phyloP scores from a whole-genome alignment of 2,888 invertebrate species.

The Cephus spinipes region DNA sequence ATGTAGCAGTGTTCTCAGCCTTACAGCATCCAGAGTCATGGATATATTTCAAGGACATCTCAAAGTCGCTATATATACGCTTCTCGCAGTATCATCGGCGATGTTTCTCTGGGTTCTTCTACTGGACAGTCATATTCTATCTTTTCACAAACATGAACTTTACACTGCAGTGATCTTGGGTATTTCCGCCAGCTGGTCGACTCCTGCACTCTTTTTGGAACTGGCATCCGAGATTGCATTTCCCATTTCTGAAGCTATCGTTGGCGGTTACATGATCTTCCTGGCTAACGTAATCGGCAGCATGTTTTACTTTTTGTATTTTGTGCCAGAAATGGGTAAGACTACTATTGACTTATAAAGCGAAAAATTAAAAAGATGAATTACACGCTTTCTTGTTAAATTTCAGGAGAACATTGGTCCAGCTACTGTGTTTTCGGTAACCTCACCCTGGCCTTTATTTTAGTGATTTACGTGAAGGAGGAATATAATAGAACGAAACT shows the following conservation, averaged over 20 bases:
- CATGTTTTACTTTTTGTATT: conserved; percentile 40
- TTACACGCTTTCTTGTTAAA: background rate
- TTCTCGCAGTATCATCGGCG: conserved; percentile 40
- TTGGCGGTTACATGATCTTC: conserved; percentile 56
- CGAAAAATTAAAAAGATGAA: background rate
- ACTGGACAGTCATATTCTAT: conserved; percentile 39
- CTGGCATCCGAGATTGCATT: conserved; percentile 54
- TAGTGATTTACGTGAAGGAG: conserved; percentile 33
- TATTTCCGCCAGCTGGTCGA: conserved; percentile 51
- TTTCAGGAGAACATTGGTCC: conserved; percentile 33
- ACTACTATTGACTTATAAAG: background rate
- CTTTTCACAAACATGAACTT: conserved; percentile 44
- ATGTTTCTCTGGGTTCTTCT: conserved; percentile 54
- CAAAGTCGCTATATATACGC: conserved; percentile 38
- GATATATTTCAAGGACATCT: conserved; percentile 51
- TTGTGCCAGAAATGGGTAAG: conserved; percentile 41
- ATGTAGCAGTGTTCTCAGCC: conserved; percentile 42
- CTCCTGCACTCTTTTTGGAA: conserved; percentile 53
- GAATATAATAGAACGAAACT: conserved; percentile 29
- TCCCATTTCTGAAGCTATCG: conserved; percentile 55
- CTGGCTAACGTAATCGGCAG: conserved; percentile 43
- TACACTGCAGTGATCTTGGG: conserved; percentile 49
- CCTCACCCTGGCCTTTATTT: conserved; percentile 27
- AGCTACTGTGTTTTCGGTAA: conserved; percentile 34
- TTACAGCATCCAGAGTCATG: conserved; percentile 45